These are phyloP conservation scores for Macaca nemestrina DNA, from an alignment of 2,113 vertebrate species.

Conservation along the genomic window DNA sequence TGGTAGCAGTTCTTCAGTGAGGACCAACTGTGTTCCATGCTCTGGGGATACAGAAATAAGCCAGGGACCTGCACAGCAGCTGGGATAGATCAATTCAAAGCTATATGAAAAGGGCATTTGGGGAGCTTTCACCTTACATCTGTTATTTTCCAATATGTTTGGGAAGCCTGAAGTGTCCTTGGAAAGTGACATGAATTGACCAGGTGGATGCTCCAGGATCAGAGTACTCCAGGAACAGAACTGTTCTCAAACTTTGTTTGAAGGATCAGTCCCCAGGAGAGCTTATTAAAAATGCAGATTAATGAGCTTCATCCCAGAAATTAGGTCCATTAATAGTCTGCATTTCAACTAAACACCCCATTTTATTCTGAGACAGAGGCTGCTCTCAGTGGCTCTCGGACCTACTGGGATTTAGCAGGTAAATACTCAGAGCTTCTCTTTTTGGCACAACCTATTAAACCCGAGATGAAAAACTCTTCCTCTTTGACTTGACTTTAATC, in stretches of 20 bases:
- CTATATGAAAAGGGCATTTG: accelerated
- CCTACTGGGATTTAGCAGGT: neutral
- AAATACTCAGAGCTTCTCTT: neutral
- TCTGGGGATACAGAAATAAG: neutral
- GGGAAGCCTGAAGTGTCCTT: neutral
- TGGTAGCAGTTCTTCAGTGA: neutral
- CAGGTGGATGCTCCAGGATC: neutral
- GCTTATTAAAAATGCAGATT: neutral
- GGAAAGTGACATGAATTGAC: neutral
- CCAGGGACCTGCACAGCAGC: neutral
- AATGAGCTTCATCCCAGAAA: neutral
- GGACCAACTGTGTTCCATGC: neutral
- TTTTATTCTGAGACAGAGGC: neutral
- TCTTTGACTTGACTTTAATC: neutral
- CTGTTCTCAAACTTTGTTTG: neutral
- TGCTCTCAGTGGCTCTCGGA: neutral
- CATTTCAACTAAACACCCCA: neutral
- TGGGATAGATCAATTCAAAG: neutral
- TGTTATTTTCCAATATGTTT: neutral
- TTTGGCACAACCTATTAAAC: neutral
- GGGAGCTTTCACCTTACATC: neutral
- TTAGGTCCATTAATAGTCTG: neutral
- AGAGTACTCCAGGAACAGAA: neutral
- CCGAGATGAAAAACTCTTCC: neutral
- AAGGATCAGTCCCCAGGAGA: neutral